Evolutionary conservation across 64 coral and sea anemone species (phyloP).

Genomic region (Montipora sp.): DNA sequence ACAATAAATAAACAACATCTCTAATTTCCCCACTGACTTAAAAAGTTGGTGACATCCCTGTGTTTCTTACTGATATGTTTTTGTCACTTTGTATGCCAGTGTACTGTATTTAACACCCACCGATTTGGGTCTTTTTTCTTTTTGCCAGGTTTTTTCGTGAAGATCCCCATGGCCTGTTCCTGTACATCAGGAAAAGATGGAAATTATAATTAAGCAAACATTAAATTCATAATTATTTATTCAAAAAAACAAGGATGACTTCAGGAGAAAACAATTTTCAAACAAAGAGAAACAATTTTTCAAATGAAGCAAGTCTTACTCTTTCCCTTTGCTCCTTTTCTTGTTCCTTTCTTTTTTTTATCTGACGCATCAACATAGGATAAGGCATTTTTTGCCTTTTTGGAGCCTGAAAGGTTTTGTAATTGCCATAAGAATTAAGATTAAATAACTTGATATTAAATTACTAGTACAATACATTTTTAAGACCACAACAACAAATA

Average conservation of each 20-base stretch:
- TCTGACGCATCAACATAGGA: conserved; percentile 58
- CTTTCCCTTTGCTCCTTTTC: conserved; percentile 70
- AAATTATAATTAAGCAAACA: too few species aligned
- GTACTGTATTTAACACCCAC: not conserved
- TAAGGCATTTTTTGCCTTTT: conserved; percentile 81
- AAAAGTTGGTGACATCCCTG: too few species aligned
- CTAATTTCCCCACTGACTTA: too few species aligned
- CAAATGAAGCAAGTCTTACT: conserved; percentile 39
- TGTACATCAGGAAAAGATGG: not conserved
- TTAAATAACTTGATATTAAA: too few species aligned
- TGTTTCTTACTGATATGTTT: too few species aligned
- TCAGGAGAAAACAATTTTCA: too few species aligned
- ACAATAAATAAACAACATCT: too few species aligned
- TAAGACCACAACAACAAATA: too few species aligned
- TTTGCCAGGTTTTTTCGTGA: conserved; percentile 72
- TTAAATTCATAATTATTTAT: not conserved
- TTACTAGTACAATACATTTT: too few species aligned
- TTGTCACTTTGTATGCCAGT: too few species aligned
- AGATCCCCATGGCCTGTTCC: conserved; percentile 78
- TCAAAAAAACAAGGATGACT: not conserved
- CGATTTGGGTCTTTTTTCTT: conserved; percentile 26
- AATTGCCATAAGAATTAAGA: too few species aligned
- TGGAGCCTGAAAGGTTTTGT: conserved; percentile 50
- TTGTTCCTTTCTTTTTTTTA: conserved; percentile 72
- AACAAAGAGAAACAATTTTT: not conserved